These are phyloP conservation scores for Synergus gifuensis DNA, from an alignment of 2,888 invertebrate species.

Conservation along the genomic window DNA sequence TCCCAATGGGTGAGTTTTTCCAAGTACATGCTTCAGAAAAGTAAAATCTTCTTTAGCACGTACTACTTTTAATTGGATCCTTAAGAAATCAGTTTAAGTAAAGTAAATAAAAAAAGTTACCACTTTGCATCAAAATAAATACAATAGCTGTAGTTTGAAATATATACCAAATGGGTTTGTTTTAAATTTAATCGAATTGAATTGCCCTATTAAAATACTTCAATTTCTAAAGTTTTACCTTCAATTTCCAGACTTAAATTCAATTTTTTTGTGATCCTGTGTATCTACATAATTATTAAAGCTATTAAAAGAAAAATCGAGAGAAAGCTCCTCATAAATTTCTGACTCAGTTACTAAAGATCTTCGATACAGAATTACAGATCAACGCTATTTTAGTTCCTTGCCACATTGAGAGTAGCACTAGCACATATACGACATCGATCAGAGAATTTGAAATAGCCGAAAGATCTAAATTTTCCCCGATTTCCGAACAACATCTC, in stretches of 20 bases:
- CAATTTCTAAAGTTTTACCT: too few species aligned
- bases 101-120: too few species aligned
- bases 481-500: not conserved
- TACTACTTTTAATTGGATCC: not conserved
- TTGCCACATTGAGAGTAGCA: conserved; percentile 17
- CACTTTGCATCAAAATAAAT: too few species aligned
- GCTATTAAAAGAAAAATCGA: not conserved
- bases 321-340: not conserved
- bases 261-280: too few species aligned
- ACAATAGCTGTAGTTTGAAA: too few species aligned
- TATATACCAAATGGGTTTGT: too few species aligned
- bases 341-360: not conserved
- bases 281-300: too few species aligned
- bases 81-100: not conserved
- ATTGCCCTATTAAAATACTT: too few species aligned
- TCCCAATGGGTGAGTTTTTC: conserved; percentile 84
- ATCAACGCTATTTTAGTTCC: conserved; percentile 31
- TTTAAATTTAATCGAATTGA: too few species aligned
- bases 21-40: not conserved
- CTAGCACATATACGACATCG: conserved; percentile 10
- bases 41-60: not conserved
- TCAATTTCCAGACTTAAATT: too few species aligned
- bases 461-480: conserved; percentile 14
- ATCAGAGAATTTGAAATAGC: conserved; percentile 32
- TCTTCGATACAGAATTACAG: conserved; percentile 2